Evolutionary conservation across 2,113 vertebrate genomes (phyloP), one percentile per base, ranked within the genome.

Genomic region (Cinclus cinclus): DNA sequence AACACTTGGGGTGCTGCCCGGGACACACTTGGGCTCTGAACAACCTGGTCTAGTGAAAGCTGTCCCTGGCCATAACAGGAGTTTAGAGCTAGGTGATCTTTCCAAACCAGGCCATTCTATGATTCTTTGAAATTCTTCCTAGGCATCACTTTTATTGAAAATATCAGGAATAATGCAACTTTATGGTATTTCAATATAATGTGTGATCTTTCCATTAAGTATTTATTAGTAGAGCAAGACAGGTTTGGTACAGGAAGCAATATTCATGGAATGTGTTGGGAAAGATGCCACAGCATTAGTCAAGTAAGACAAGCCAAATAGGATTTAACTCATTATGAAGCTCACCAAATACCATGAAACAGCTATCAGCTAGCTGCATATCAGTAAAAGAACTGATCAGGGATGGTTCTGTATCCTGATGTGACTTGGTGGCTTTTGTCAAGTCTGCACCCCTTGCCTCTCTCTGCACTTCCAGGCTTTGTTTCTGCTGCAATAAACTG

Each of bases 241-340:
- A 74, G 39, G 30, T 90, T 90, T 62, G 35, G 13, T 88, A 52
- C 83, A 67, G 85, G 92, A 94, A 83, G 50, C 76, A 92, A 87
- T 89, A 83, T 90, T 83, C 24, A 55, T 67, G 68, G 92, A 86
- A 96, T 81, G 50, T 86, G 71, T 76, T 59, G 50, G 71, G 69
- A 90, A 69, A 83, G 39, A 39, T 90, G 90, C 58, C 85, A 53
- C 4, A 21, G n/a, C 50, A 39, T 93, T 93, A 95, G 64, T 84
- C 44, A 81, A 92, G 13, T 65, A 86, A 64, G 44, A 86, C 46
- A 47, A 71, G 56, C 60, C 60, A 62, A 73, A 62, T 90, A 63
- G 46, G 53, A 80, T 73, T 95, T 92, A 65, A 70, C 60, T 77
- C 46, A 20, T 83, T 78, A 47, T 7, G 42, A 77, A 78, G 13